These are phyloP conservation scores for Lepidurus apus DNA, from an alignment of 1,140 invertebrate species.

Conservation along the genomic window DNA sequence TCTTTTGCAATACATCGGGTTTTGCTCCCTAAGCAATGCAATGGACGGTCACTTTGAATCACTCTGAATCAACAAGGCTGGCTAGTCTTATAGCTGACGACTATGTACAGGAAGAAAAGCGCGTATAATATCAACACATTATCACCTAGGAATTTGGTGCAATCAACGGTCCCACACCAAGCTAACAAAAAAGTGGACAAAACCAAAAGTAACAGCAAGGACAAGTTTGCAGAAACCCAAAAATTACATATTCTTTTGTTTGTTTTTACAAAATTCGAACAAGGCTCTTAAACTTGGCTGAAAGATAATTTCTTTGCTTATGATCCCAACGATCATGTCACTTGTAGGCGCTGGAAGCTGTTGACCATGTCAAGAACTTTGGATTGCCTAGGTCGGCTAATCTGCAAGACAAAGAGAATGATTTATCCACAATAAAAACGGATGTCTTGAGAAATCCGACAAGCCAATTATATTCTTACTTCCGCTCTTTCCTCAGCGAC, in stretches of 20 bases:
- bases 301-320: neutral
- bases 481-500: neutral
- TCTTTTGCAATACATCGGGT: neutral
- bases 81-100: neutral
- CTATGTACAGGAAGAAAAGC: neutral
- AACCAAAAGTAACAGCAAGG: neutral
- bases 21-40: neutral
- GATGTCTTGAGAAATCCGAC: too few relatives aligned
- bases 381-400: constrained; percentile 30
- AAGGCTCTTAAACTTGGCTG: too few relatives aligned
- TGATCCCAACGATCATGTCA: constrained; percentile 24
- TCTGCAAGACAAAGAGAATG: constrained; percentile 9
- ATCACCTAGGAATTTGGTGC: constrained; percentile 2
- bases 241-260: neutral
- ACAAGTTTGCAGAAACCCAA: neutral
- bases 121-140: constrained; percentile 4
- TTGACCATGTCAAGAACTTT: constrained; percentile 36
- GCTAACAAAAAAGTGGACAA: neutral
- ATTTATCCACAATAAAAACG: neutral
- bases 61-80: constrained; percentile 13
- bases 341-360: constrained; percentile 35
- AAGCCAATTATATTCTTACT: neutral
- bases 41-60: constrained; percentile 17
- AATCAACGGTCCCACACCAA: constrained; percentile 10
- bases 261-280: neutral